Evolutionary conservation across 2,797 vertebrate species (phyloP).

Genomic region (Pachyuromys duprasi): DNA sequence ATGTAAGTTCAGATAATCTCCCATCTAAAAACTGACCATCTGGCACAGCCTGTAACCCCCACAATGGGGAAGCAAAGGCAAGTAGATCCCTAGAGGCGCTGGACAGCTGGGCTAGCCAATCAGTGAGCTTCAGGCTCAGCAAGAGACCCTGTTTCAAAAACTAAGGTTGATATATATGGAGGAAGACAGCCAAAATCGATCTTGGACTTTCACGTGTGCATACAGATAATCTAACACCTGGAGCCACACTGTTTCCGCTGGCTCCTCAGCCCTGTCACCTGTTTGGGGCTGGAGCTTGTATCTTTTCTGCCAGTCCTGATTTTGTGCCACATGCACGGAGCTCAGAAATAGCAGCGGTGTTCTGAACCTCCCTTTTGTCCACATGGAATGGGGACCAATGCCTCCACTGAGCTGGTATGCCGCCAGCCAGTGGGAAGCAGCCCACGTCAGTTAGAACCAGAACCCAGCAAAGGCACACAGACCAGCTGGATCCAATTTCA

Average conservation of each 20-base stretch:
- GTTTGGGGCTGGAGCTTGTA: neutral
- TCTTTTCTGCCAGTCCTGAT: neutral
- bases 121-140: neutral
- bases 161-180: neutral
- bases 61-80: neutral
- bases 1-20: neutral
- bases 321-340: neutral
- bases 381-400: conserved; percentile 56
- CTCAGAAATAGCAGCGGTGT: conserved; percentile 27
- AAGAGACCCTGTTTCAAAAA: neutral
- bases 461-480: conserved; percentile 66
- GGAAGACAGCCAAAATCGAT: neutral
- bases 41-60: neutral
- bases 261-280: neutral
- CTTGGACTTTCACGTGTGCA: too few species aligned
- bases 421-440: conserved; percentile 66
- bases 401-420: conserved; percentile 57
- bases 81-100: neutral
- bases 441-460: conserved; percentile 65
- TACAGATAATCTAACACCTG: neutral
- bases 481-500: conserved; percentile 84
- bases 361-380: conserved; percentile 69
- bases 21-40: neutral
- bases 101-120: neutral
- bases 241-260: neutral